phyloP scores from a whole-genome alignment of 1,140 invertebrate species.

The Habropoda laboriosa region DNA sequence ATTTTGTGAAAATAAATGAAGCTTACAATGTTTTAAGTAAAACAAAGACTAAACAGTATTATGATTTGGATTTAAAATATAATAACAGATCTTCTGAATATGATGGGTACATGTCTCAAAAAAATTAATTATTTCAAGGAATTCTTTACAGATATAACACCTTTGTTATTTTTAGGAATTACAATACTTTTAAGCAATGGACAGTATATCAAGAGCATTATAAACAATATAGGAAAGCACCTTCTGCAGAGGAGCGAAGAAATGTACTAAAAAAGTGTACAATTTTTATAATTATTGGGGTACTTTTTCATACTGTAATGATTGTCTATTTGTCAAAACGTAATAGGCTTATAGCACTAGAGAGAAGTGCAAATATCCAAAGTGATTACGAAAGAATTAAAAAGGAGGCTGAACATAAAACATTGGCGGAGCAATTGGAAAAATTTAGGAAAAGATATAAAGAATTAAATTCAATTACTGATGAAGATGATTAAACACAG shows the following conservation, averaged over 20 bases:
- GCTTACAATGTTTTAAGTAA: slow-evolving; percentile 82
- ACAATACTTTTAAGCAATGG: neutral
- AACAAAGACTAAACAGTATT: slow-evolving; percentile 42
- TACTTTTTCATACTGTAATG: neutral
- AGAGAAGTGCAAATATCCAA: neutral
- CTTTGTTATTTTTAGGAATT: slow-evolving; percentile 34
- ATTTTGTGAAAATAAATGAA: slow-evolving; percentile 82
- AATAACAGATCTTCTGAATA: neutral
- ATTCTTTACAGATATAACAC: slow-evolving; percentile 5
- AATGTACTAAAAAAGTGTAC: neutral
- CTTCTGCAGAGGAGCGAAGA: neutral
- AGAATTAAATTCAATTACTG: rapidly evolving
- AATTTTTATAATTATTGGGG: neutral
- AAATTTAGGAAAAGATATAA: neutral
- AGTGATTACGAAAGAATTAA: neutral
- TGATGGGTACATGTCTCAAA: neutral
- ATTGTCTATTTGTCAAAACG: neutral
- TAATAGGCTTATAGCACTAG: neutral
- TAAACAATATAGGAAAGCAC: neutral
- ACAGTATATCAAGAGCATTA: neutral
- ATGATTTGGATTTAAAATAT: slow-evolving; percentile 63
- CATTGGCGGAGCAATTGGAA: neutral
- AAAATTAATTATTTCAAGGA: slow-evolving; percentile 10
- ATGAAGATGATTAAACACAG: neutral
- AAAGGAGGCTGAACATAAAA: neutral